Conservation (phyloP, 2,113 vertebrate genomes). For the Tor tambroides region DNA sequence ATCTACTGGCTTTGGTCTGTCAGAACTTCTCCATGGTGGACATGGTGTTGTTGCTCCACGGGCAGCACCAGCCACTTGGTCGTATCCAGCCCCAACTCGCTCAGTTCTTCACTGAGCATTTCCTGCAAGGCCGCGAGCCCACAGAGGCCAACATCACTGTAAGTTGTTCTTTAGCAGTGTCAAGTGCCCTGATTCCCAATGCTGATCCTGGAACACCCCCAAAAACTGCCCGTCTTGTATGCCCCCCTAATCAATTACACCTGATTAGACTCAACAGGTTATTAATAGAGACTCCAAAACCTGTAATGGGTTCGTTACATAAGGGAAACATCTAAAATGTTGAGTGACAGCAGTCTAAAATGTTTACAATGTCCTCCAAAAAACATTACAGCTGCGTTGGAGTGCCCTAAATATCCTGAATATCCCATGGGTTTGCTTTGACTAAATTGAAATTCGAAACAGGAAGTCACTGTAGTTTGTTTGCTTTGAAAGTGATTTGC, state of each 20-base stretch:
- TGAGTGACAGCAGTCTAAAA: background rate
- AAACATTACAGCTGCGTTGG: background rate
- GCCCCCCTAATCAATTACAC: background rate
- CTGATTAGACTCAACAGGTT: background rate
- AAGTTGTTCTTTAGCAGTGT: conserved; percentile 38
- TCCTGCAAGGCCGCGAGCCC: conserved; percentile 84
- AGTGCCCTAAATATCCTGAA: background rate
- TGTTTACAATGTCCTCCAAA: background rate
- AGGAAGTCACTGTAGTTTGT: background rate
- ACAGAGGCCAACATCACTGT: conserved; percentile 87
- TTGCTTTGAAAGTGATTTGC: background rate
- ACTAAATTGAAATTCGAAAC: background rate
- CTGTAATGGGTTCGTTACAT: background rate
- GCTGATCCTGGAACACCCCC: background rate
- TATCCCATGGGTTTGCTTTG: background rate
- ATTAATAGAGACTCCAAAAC: background rate
- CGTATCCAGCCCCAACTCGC: conserved; percentile 87
- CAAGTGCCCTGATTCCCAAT: background rate
- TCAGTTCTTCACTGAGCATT: conserved; percentile 88
- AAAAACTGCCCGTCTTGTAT: background rate
- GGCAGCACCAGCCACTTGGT: conserved; percentile 87
- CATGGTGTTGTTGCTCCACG: conserved; percentile 90
- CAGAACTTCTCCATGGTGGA: conserved; percentile 95
- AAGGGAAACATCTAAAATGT: conserved; percentile 1
- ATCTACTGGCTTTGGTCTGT: conserved; percentile 87